Percentiles rank a stretch among this genome's conserved stretches.
Evolutionary conservation across 2,113 vertebrate genomes (phyloP).

Genomic region (Emydocephalus ijimae): DNA sequence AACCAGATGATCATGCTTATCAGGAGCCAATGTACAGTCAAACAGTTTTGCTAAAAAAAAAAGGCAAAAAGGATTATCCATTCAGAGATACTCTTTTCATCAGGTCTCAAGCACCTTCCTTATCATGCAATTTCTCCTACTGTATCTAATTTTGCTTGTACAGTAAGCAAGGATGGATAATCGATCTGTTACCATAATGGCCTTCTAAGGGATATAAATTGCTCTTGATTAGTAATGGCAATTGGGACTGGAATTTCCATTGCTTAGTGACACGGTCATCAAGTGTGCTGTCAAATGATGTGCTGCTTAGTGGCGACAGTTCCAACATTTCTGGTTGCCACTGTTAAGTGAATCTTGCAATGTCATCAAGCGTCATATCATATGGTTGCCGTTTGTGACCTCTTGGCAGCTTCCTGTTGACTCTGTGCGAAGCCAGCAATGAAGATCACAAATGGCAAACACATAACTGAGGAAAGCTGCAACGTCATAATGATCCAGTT

Average conservation of each 20-base stretch:
- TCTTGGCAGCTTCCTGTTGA: neutral
- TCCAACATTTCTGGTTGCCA: neutral
- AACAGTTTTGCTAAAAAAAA: neutral
- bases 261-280: neutral
- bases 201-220: neutral
- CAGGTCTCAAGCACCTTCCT: neutral
- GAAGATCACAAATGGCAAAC: neutral
- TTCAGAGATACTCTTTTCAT: neutral
- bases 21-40: neutral
- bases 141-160: neutral
- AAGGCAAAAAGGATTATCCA: neutral
- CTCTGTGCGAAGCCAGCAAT: neutral
- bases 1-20: neutral
- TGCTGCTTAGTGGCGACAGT: neutral
- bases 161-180: neutral
- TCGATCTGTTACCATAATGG: neutral
- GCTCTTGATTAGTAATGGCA: neutral
- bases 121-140: neutral
- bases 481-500: neutral
- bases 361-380: neutral
- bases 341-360: neutral
- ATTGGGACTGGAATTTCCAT: neutral
- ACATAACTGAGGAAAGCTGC: neutral
- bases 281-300: neutral
- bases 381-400: neutral